Evolutionary conservation across 2,113 vertebrate genomes (phyloP).

Genomic region (Rhodinocichla rosea): DNA sequence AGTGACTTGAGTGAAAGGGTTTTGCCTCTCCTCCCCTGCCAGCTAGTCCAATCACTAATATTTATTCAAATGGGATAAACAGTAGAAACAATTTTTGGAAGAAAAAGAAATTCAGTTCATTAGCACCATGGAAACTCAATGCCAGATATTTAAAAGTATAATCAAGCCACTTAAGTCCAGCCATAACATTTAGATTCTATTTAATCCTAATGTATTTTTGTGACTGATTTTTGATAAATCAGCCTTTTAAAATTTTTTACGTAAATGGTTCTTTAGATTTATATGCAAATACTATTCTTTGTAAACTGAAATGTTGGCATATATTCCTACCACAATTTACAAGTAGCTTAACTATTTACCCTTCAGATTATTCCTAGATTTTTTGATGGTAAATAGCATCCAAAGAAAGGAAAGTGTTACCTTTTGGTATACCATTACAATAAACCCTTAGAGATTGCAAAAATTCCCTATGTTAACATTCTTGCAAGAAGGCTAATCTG

Average conservation of each 20-base stretch:
- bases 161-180: conserved; percentile 26
- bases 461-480: background rate
- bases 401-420: background rate
- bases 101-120: background rate
- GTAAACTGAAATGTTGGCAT: background rate
- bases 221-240: conserved; percentile 6
- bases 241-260: background rate
- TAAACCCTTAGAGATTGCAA: background rate
- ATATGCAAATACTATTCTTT: conserved; percentile 3
- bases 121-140: background rate
- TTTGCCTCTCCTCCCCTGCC: background rate
- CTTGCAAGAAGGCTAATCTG: background rate
- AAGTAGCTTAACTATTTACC: conserved; percentile 18
- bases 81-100: background rate
- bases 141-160: conserved; percentile 24
- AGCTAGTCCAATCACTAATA: background rate
- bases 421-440: background rate
- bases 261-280: conserved; percentile 2
- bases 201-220: conserved; percentile 36
- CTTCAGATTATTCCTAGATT: background rate
- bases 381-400: conserved; percentile 2
- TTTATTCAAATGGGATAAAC: conserved; percentile 29
- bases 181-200: conserved; percentile 49
- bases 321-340: background rate
- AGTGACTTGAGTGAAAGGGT: background rate